Evolutionary conservation across 2,113 vertebrate genomes (phyloP).

Genomic region (Upupa epops): DNA sequence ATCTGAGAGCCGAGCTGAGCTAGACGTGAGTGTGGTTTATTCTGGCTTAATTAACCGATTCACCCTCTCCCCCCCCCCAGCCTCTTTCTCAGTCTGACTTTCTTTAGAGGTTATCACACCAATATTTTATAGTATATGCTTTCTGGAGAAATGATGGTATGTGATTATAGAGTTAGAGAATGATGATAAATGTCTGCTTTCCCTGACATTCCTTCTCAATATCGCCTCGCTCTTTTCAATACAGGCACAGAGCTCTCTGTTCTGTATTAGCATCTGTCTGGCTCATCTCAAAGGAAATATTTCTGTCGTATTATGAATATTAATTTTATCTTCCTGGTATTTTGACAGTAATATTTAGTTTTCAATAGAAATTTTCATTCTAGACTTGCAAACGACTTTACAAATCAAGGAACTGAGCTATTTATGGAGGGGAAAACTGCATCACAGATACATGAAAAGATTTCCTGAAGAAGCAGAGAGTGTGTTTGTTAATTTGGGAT

Average conservation of each 20-base stretch:
- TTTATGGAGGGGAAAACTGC: not conserved
- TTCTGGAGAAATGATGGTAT: not conserved
- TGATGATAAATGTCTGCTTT: not conserved
- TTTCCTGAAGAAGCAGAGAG: not conserved
- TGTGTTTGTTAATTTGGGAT: not conserved
- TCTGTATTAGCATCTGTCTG: not conserved
- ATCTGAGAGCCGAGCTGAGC: not conserved
- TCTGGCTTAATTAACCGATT: not conserved
- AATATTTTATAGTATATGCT: not conserved
- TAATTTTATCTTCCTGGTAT: slow-evolving; percentile 30
- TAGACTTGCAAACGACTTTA: not conserved
- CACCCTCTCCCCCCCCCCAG: not conserved
- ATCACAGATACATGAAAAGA: not conserved
- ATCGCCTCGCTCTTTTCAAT: not conserved
- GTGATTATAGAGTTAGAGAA: not conserved
- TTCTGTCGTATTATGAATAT: slow-evolving; percentile 14
- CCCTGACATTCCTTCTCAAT: not conserved
- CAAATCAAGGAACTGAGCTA: not conserved
- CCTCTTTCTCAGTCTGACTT: not conserved
- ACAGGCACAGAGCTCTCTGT: not conserved
- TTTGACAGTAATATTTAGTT: slow-evolving; percentile 32
- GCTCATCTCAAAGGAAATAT: slow-evolving; percentile 10
- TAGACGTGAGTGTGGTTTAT: not conserved
- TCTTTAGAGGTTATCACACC: not conserved
- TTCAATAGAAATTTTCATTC: slow-evolving; percentile 24